phyloP scores from a whole-genome alignment of 2,888 invertebrate genomes.

The Plebejus anna region DNA sequence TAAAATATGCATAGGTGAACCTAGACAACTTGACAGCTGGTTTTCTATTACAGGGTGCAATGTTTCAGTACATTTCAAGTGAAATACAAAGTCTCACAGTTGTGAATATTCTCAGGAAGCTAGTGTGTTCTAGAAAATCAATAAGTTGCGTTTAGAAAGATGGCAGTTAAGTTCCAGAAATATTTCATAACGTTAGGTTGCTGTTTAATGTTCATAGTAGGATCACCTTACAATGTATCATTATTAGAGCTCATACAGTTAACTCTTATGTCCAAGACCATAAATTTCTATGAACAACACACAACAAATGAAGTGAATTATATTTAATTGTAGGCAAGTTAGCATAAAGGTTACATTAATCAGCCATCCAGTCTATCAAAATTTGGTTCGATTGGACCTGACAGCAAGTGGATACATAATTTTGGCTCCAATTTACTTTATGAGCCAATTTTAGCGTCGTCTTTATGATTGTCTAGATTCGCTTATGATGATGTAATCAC shows the following conservation, averaged over 20 bases:
- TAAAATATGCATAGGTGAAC: slow-evolving; percentile 4
- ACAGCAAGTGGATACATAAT: slow-evolving; percentile 10
- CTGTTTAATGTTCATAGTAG: background rate
- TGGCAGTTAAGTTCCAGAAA: background rate
- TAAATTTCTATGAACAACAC: background rate
- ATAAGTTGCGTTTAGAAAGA: background rate
- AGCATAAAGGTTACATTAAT: slow-evolving; percentile 10
- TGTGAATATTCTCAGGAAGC: background rate
- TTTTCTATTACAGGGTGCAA: slow-evolving; percentile 3
- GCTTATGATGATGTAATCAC: slow-evolving; percentile 63
- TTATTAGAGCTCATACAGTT: background rate
- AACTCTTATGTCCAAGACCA: background rate
- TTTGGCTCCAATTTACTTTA: slow-evolving; percentile 17
- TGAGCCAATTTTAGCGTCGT: background rate
- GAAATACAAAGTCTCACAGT: background rate
- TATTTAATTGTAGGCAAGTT: background rate
- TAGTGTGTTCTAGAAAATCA: slow-evolving; percentile 2
- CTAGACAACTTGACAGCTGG: background rate
- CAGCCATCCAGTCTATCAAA: background rate
- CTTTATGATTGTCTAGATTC: slow-evolving; percentile 23
- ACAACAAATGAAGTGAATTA: background rate
- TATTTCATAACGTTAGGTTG: background rate
- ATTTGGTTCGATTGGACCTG: background rate
- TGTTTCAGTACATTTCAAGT: background rate
- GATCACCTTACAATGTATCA: background rate